A percentile compares a stretch with the other conserved stretches of the same genome.
Conservation (phyloP, 2,797 vertebrate species). For the Rhynchotus rufescens region DNA sequence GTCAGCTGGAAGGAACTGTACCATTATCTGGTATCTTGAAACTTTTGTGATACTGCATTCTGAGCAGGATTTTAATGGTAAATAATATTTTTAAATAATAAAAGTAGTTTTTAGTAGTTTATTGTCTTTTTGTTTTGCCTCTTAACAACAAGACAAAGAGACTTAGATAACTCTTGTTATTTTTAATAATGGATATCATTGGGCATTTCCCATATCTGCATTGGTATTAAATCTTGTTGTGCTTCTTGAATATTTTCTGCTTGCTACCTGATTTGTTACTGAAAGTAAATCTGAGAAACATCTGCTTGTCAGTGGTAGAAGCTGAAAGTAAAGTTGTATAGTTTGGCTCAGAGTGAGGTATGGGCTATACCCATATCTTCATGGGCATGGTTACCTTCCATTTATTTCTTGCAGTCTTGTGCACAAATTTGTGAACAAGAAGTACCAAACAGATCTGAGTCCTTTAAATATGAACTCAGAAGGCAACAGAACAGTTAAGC, state of each 20-base stretch:
- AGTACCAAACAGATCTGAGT: not conserved
- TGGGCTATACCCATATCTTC: not conserved
- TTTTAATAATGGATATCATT: conserved; percentile 12
- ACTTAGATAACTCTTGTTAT: not conserved
- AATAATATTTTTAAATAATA: not conserved
- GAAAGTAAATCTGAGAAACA: not conserved
- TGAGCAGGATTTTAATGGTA: not conserved
- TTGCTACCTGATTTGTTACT: not conserved
- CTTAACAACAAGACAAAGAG: too few species aligned
- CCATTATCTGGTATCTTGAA: not conserved
- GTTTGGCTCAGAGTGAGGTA: not conserved
- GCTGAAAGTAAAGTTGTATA: not conserved
- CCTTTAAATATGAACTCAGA: not conserved
- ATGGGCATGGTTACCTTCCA: not conserved
- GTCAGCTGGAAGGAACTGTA: not conserved
- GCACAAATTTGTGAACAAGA: not conserved
- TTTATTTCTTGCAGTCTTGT: not conserved
- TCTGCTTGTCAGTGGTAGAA: not conserved
- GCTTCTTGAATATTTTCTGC: conserved; percentile 10
- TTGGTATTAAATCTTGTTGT: not conserved
- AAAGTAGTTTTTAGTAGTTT: not conserved
- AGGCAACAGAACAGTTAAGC: not conserved
- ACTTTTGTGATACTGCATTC: not conserved
- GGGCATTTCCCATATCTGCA: conserved; percentile 22
- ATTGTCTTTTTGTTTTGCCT: not conserved